A percentile compares a stretch with the other conserved stretches of the same genome.
Evolutionary conservation across 2,888 invertebrate genomes (phyloP).

Genomic region (Oithona nana): DNA sequence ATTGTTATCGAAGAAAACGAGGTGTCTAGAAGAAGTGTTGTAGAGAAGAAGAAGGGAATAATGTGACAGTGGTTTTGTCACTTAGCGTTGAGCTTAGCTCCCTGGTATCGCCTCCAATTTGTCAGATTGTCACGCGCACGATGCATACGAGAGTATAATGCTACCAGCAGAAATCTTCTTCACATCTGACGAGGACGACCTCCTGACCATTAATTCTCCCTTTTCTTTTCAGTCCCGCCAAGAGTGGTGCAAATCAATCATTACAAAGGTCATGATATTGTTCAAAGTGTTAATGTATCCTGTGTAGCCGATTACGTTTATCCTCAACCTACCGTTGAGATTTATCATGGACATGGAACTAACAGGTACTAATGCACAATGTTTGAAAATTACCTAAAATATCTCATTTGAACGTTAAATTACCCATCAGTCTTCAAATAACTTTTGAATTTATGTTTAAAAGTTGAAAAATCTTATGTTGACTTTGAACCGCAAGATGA

Average conservation of each 20-base stretch:
- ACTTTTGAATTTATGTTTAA: too few species aligned
- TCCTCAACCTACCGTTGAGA: constrained; percentile 1
- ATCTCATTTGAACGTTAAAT: not conserved
- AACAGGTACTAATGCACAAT: not conserved
- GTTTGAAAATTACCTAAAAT: not conserved
- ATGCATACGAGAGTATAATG: not conserved
- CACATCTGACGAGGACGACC: too few species aligned
- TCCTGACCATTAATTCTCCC: too few species aligned
- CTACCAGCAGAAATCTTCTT: too few species aligned
- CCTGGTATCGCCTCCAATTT: too few species aligned
- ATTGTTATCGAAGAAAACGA: too few species aligned
- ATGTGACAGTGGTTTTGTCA: not conserved
- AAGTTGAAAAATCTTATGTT: too few species aligned
- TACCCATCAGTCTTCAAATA: too few species aligned
- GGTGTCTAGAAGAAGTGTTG: too few species aligned
- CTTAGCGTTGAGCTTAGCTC: not conserved
- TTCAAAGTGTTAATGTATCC: constrained; percentile 6
- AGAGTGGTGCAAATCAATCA: not conserved
- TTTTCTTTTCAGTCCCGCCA: not conserved
- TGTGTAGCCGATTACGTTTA: constrained; percentile 8
- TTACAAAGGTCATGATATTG: not conserved
- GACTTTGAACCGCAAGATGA: too few species aligned
- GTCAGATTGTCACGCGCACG: not conserved
- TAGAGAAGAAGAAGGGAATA: too few species aligned
- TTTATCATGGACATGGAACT: not conserved